A percentile compares a stretch with the other conserved stretches of the same genome.
Evolutionary conservation across 2,888 invertebrate genomes (phyloP).

Genomic region (Chymomyza procnemis): DNA sequence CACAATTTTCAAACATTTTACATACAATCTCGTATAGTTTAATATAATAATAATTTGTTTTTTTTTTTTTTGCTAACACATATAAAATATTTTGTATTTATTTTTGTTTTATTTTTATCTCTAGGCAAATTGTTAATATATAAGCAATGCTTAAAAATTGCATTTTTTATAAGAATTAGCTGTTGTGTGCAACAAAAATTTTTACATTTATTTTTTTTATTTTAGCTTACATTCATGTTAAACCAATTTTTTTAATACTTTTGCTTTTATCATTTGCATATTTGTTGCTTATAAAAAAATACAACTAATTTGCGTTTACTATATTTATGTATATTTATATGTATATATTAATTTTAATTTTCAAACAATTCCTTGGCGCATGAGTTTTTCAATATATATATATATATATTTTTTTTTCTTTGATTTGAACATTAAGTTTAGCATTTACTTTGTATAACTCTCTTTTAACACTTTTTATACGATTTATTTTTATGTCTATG

Average conservation of each 20-base stretch:
- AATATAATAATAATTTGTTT: not conserved
- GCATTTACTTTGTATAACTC: slow-evolving; percentile 17
- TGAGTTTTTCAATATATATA: slow-evolving; percentile 43
- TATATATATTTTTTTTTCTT: slow-evolving; percentile 39
- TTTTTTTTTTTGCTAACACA: not conserved
- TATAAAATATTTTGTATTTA: not conserved
- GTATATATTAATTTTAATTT: slow-evolving; percentile 33
- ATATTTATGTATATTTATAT: slow-evolving; percentile 18
- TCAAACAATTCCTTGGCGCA: slow-evolving; percentile 77
- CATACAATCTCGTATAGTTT: not conserved
- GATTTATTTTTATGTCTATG: slow-evolving; percentile 24
- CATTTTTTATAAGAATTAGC: not conserved
- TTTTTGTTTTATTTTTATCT: not conserved
- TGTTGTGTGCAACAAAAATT: not conserved
- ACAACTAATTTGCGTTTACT: slow-evolving; percentile 27
- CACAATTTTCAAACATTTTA: not conserved
- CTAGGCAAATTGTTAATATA: not conserved
- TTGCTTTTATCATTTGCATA: slow-evolving; percentile 1
- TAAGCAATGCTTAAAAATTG: slow-evolving; percentile 9
- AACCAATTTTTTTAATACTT: slow-evolving; percentile 30
- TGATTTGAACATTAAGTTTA: slow-evolving; percentile 52
- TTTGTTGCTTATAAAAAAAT: slow-evolving; percentile 25
- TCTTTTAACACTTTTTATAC: slow-evolving; percentile 17
- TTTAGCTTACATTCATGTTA: not conserved
- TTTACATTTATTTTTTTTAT: slow-evolving; percentile 7